Evolutionary conservation across 2,797 vertebrate genomes (phyloP), one percentile per base, ranked within the genome.

Genomic region (Rhabdomys pumilio): DNA sequence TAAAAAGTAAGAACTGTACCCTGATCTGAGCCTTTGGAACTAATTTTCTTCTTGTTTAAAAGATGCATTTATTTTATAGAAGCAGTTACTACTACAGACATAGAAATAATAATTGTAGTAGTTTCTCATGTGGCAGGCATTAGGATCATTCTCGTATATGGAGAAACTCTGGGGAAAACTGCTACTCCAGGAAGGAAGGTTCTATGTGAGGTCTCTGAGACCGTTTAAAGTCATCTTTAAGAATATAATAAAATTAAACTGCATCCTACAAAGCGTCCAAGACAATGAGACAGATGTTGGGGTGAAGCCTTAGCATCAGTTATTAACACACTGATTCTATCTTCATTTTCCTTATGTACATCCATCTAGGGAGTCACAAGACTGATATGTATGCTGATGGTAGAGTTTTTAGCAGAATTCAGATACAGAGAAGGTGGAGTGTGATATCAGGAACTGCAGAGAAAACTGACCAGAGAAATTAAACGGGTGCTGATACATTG

Each of bases 41-140:
- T 57, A 84, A 90, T 65, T 84, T 93, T 87, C 72, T 96, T 83
- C 44, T 11, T 63, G 26, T 73, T 91, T 90, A 83, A 89, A 95
- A 15, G 80, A 63, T 15, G 0, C 34, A 59, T 92, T 90, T 75
- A 29, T 92, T 96, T 95, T 61, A 82, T 22, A 17, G 14, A 31
- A 67, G 9, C 29, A 87, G 31, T 72, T 69, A 61, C 80, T 73
- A 47, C 31, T 2, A 50, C 4, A 47, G 61, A 26, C 85, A 69
- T 26, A 59, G 59, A 72, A 17, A 91, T 44, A 90, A 47, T 31
- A 75, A 38, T 77, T 69, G 14, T 5, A 2, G 29, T 29, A 57
- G 29, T 73, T 89, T n/a, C 50, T 47, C 31, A 31, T 10, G 15
- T 31, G n/a, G 1, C 47, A 86, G 55, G n/a, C 7, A 47, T 14